Base-by-base conservation (phyloP, 2,888 invertebrate genomes). In the Ditula angustiorana region DNA sequence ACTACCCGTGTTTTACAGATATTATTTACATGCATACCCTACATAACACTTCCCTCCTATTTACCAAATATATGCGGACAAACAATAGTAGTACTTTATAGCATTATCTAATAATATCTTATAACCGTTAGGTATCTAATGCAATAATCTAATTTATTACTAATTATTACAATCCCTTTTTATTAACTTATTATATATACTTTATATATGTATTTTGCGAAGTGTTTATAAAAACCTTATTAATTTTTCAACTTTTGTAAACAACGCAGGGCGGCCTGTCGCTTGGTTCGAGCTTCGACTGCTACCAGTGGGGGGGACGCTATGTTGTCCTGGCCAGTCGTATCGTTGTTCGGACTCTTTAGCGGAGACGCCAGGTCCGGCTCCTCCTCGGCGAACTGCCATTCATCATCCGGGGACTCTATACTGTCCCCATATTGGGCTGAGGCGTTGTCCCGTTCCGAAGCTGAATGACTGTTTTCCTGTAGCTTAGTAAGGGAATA, bases 241-340 rank as follows among this genome's bases (percentile, higher is more conserved):
- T 50, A 19, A 2, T 30, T 50, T 28, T 50, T 30, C 2, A 50
- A 10, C 10, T 50, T 50, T 50, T 50, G 28, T 50, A 30, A 28
- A 30, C 49, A 30, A 11, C 49, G 49, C 49, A 50, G 30, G 16
- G 49, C 49, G 16, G 49, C 49, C 16, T 50, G 16, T 3, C 49
- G 28, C 8, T 28, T 16, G 5, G 49, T 16, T 10, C 28, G 49
- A 16, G n/a, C 19, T 4, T 50, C 28, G 49, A 7, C n/a, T 7
- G n/a, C 10, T 11, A 10, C 11, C 46, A n/a, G 46, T 0, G 44
- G 19, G 8, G 44, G 19, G 11, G 46, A 7, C 8, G 46, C 4
- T 4, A 23, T 5, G 33, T 1, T 2, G 2, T 11, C 33, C 11
- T n/a, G 11, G 33, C n/a, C 11, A n/a, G 8, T n/a, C 4, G 19